Conservation (phyloP, 92 coral and sea anemone genomes). For the Siderastrea radians region DNA sequence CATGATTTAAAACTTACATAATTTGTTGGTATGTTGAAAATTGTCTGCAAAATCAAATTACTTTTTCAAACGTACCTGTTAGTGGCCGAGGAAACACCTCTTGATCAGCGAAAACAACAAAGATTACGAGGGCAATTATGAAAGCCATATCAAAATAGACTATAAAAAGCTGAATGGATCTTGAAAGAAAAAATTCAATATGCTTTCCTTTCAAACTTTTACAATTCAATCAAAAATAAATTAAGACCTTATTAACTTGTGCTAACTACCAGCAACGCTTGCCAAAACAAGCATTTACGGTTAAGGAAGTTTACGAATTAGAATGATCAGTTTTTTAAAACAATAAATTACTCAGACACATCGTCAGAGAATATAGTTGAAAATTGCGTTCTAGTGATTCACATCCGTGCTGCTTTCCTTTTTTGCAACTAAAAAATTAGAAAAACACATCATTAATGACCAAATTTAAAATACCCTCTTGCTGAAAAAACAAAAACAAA, state of each 20-base stretch:
- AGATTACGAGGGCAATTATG: neutral
- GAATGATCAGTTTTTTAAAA: neutral
- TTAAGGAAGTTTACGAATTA: neutral
- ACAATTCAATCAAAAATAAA: too few species aligned
- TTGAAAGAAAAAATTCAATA: neutral
- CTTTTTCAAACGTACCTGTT: slow-evolving; percentile 14
- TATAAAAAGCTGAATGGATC: neutral
- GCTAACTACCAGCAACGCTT: neutral
- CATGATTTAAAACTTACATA: too few species aligned
- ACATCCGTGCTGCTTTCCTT: too few species aligned
- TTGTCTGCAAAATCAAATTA: neutral
- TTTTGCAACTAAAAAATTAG: too few species aligned
- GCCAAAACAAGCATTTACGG: slow-evolving; percentile 11
- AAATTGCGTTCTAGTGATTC: too few species aligned
- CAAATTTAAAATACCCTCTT: too few species aligned
- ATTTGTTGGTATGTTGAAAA: neutral
- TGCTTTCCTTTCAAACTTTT: neutral
- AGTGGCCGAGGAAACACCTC: slow-evolving; percentile 27
- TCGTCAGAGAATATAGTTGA: neutral
- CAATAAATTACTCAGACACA: neutral
- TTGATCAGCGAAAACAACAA: neutral
- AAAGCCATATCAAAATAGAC: neutral
- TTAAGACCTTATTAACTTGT: neutral
- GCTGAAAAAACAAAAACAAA: too few species aligned
- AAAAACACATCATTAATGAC: too few species aligned